A percentile compares a stretch with the other conserved stretches of the same genome.
Conservation (phyloP, 2,888 invertebrate species). For the Nemotelus pantherinus region DNA sequence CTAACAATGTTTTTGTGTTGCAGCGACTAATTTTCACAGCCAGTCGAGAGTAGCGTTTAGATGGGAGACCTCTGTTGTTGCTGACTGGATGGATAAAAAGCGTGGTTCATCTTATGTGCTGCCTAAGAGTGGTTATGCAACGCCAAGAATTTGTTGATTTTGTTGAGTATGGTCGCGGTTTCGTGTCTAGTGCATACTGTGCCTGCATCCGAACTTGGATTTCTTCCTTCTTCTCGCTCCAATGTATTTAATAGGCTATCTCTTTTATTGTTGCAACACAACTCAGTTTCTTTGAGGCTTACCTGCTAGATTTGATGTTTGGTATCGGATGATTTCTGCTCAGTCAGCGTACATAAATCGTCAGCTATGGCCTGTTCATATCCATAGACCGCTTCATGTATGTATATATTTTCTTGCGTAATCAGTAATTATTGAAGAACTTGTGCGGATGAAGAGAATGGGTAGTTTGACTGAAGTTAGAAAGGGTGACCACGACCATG, state of each 20-base stretch:
- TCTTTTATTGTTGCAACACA: slow-evolving; percentile 41
- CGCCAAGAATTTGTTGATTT: slow-evolving; percentile 34
- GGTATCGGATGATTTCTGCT: too few species aligned
- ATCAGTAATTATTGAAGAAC: too few species aligned
- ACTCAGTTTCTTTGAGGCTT: slow-evolving; percentile 16
- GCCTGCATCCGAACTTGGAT: background rate
- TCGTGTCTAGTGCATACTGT: background rate
- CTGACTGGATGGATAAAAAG: slow-evolving; percentile 15
- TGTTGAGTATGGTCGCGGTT: slow-evolving; percentile 29
- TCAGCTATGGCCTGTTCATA: too few species aligned
- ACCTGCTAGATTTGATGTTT: background rate
- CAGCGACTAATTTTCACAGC: slow-evolving; percentile 7
- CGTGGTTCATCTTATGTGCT: slow-evolving; percentile 40
- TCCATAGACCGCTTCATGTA: too few species aligned
- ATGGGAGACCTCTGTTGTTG: background rate
- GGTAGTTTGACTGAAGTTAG: too few species aligned
- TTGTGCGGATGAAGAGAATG: too few species aligned
- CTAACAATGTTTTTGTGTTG: background rate
- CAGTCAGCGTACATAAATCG: too few species aligned
- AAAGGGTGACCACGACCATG: too few species aligned
- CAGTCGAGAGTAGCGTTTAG: slow-evolving; percentile 27
- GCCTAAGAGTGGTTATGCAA: slow-evolving; percentile 35
- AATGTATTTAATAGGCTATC: slow-evolving; percentile 37
- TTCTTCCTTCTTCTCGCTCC: slow-evolving; percentile 34
- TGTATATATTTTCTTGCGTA: too few species aligned